Base-by-base conservation (phyloP, 1,140 invertebrate genomes). In the Euglossa dilemma region DNA sequence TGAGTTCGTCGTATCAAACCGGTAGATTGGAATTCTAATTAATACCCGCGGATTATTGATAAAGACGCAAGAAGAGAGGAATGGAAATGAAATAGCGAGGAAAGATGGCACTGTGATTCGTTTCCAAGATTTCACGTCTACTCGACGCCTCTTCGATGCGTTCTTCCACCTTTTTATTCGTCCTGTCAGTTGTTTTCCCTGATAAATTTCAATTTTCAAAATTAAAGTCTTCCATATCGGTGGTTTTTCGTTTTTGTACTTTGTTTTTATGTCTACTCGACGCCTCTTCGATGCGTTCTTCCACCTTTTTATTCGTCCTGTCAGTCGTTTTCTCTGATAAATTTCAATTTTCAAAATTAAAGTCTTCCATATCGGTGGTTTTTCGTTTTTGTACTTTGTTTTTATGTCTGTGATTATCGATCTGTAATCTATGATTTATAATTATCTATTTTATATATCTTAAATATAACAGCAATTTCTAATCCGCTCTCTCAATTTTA, bases 1-100 rank as follows among this genome's bases (percentile, higher is more conserved):
- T 14, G 78, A 54, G 50, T 52, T 83, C 80, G 83, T 63, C 86
- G 79, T 85, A 87, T 90, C 87, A 87, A 89, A 87, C 88, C 69
- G 90, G 75, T 86, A 84, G 87, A 91, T 90, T 88, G 90, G 90
- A 91, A 91, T 90, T 91, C 85, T 90, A 91, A 91, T 91, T 91
- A 91, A 91, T 89, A 84, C 84, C 84, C 79, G 83, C 72, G 71
- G 80, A 86, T 90, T 88, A 86, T 90, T 85, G 80, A 87, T 89
- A 84, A 84, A 81, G 78, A 43, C 63, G 78, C 74, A 43, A 67
- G 69, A 85, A 63, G 73, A 45, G 81, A 79, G 36, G 45, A 36
- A 81, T 52, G 56, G 59, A 73, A 77, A 69, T 72, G 81, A 74
- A 61, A n/a, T 50, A 6, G 56, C 6, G 36, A 28, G 64, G 23